A percentile compares a stretch with the other conserved stretches of the same genome.
Conservation (phyloP, 1,140 invertebrate species). For the Brachionus rotundiformis region DNA sequence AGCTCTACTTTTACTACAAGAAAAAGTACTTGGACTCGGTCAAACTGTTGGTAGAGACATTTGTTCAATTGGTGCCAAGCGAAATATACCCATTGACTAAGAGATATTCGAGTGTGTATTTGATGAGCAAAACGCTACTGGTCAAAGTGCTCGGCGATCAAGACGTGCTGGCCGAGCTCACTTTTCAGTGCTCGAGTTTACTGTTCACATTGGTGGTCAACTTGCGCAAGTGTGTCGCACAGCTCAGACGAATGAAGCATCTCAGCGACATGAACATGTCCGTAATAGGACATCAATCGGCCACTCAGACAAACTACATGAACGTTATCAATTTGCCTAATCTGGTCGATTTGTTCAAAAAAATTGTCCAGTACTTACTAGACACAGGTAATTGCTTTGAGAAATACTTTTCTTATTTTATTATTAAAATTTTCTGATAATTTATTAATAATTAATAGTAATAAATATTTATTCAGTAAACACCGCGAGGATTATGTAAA, state of each 20-base stretch:
- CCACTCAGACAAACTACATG: not conserved
- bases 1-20: not conserved
- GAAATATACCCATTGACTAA: slow-evolving; percentile 4
- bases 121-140: not conserved
- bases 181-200: not conserved
- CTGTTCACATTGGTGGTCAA: slow-evolving; percentile 22
- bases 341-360: slow-evolving; percentile 35
- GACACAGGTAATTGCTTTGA: slow-evolving; percentile 1
- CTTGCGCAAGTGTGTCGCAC: not conserved
- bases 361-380: slow-evolving; percentile 20
- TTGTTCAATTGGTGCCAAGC: slow-evolving; percentile 29
- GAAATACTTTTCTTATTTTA: not conserved
- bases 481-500: too few species aligned
- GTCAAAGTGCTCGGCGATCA: not conserved
- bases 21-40: slow-evolving; percentile 30
- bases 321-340: slow-evolving; percentile 20
- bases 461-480: too few species aligned
- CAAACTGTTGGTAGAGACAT: not conserved
- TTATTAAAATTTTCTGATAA: not conserved
- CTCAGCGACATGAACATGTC: slow-evolving; percentile 20
- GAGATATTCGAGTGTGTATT: not conserved
- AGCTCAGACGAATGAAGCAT: not conserved
- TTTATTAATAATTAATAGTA: too few species aligned
- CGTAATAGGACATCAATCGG: not conserved
- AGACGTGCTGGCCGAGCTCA: not conserved